Percentiles rank a stretch among this genome's conserved stretches.
phyloP scores from a whole-genome alignment of 1,140 invertebrate species.

The Pemphigus obesinymphae region DNA sequence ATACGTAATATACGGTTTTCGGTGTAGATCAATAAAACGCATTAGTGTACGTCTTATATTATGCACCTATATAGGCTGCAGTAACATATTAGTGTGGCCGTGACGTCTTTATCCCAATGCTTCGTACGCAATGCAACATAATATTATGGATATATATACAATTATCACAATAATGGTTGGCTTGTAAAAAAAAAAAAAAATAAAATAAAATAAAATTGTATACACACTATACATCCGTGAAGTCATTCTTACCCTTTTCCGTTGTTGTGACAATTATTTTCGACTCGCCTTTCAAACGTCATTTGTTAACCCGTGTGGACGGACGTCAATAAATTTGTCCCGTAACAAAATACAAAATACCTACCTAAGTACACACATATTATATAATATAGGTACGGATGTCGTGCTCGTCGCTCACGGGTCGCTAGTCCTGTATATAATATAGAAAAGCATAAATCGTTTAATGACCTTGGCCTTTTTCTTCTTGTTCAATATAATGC shows the following conservation, averaged over 20 bases:
- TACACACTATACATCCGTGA: neutral
- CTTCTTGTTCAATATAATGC: too few species aligned
- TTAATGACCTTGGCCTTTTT: conserved; percentile 3
- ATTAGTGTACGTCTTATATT: conserved; percentile 18
- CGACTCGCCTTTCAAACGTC: conserved; percentile 22
- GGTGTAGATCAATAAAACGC: conserved; percentile 33
- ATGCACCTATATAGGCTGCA: too few species aligned
- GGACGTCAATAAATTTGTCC: conserved; percentile 12
- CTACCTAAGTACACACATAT: too few species aligned
- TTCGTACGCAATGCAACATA: neutral
- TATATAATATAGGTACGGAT: too few species aligned
- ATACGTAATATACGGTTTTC: neutral
- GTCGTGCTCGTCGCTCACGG: neutral
- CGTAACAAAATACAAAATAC: too few species aligned
- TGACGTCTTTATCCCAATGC: conserved; percentile 10
- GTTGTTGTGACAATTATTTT: conserved; percentile 38
- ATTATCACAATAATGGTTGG: neutral
- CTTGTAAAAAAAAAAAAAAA: neutral
- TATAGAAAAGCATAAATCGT: conserved; percentile 15
- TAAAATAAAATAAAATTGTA: neutral
- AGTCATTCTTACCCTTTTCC: neutral
- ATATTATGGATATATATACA: too few species aligned
- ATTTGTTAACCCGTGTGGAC: neutral
- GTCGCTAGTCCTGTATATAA: neutral
- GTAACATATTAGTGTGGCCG: neutral